Conservation (phyloP, 2,888 invertebrate genomes). For the Lycaena phlaeas region DNA sequence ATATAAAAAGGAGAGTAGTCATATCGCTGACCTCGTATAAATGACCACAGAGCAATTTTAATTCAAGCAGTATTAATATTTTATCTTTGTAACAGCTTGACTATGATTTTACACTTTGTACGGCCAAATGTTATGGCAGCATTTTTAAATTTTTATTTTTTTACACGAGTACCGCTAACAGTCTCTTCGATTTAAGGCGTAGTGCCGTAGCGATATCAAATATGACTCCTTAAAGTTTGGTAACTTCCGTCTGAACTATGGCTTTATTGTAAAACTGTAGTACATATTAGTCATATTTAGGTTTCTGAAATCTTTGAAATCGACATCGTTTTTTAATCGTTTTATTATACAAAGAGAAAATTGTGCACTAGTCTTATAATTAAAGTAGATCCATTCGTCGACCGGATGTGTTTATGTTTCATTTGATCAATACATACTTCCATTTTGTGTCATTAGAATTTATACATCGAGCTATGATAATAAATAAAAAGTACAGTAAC, state of each 20-base stretch:
- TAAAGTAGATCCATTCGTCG: no score
- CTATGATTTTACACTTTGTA: constrained; percentile 13
- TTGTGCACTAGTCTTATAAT: constrained; percentile 22
- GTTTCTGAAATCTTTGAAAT: constrained; percentile 13
- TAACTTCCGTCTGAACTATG: constrained; percentile 20
- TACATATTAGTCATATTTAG: constrained; percentile 16
- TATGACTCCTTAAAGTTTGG: constrained; percentile 17
- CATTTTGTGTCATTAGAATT: constrained; percentile 21
- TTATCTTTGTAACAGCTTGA: constrained; percentile 4
- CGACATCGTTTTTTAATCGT: constrained; percentile 12
- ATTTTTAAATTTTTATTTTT: not conserved
- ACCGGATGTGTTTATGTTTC: not conserved
- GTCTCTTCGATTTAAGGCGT: constrained; percentile 9
- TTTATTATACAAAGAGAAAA: constrained; percentile 9
- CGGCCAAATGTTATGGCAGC: not conserved
- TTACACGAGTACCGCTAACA: not conserved
- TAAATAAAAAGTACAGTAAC: constrained; percentile 63
- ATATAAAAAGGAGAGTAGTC: no score
- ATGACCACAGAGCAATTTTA: constrained; percentile 2
- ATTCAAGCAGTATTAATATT: constrained; percentile 14
- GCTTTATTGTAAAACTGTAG: constrained; percentile 20
- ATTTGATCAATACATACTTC: constrained; percentile 1
- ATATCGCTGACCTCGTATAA: no score
- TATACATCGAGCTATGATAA: constrained; percentile 66
- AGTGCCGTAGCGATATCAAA: constrained; percentile 4